phyloP scores from a whole-genome alignment of 2,797 vertebrate species.

The Uromys caudimaculatus region DNA sequence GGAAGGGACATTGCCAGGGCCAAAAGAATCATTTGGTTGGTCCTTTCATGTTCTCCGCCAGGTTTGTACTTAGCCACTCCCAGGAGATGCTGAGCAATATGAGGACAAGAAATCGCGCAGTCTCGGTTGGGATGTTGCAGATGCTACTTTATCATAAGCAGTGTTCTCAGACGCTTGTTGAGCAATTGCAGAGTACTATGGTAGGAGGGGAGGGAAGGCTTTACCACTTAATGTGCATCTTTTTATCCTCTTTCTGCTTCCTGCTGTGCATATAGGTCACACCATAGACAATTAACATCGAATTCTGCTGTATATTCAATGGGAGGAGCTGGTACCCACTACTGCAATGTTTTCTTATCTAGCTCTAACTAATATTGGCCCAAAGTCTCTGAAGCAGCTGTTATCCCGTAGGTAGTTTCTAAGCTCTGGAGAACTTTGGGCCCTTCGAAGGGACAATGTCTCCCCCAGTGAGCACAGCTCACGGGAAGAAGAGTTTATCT shows the following conservation, averaged over 20 bases:
- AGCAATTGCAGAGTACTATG: neutral
- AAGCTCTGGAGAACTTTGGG: neutral
- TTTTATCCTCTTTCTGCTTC: neutral
- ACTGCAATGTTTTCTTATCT: neutral
- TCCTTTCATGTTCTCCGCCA: accelerated
- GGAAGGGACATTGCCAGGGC: neutral
- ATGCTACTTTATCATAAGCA: neutral
- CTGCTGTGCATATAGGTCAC: accelerated
- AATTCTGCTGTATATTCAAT: neutral
- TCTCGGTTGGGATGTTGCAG: neutral
- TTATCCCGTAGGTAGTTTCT: neutral
- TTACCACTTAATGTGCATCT: neutral
- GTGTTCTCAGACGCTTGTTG: neutral
- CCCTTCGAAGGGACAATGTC: neutral
- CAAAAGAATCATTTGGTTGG: neutral
- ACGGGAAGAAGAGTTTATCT: neutral
- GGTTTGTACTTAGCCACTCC: neutral
- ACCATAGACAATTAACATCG: neutral
- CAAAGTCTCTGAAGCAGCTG: neutral
- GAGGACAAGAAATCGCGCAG: neutral
- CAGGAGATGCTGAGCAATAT: neutral
- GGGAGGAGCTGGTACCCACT: neutral
- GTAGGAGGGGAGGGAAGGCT: neutral
- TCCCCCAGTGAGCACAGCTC: neutral
- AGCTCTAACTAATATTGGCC: neutral